A percentile compares a stretch with the other conserved stretches of the same genome.
Evolutionary conservation across 53 echinoderm and acorn worm species (phyloP).

Genomic region (Glandiceps talaboti): DNA sequence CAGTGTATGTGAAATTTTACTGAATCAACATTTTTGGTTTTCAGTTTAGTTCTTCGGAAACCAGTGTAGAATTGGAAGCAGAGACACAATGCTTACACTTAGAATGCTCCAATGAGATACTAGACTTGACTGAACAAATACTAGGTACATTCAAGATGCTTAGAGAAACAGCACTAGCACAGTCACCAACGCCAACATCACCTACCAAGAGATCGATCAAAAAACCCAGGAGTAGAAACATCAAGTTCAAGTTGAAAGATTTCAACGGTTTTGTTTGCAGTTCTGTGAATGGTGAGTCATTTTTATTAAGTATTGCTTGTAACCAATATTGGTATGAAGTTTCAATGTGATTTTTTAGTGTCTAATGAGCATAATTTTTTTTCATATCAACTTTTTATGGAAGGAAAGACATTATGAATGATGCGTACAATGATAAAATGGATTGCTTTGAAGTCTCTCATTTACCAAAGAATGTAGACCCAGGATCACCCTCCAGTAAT

Average conservation of each 20-base stretch:
- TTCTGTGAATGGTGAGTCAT: slow-evolving; percentile 56
- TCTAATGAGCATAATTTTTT: no score
- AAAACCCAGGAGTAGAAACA: slow-evolving; percentile 21
- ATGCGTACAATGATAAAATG: no score
- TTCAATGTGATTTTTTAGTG: no score
- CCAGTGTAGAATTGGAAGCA: not conserved
- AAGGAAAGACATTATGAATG: no score
- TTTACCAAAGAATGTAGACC: no score
- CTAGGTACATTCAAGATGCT: slow-evolving; percentile 3
- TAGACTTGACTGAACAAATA: slow-evolving; percentile 1
- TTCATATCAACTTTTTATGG: no score
- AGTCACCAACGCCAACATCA: not conserved
- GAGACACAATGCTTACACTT: not conserved
- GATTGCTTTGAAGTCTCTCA: no score
- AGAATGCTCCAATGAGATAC: slow-evolving; percentile 2
- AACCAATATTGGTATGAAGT: no score
- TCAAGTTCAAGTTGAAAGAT: slow-evolving; percentile 52
- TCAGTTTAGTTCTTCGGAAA: not conserved
- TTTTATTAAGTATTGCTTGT: no score
- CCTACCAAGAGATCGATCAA: slow-evolving; percentile 9
- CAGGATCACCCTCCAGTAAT: no score
- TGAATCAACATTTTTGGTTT: no score
- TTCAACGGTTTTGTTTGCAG: slow-evolving; percentile 64
- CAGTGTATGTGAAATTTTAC: no score
- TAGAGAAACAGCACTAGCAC: not conserved